These are phyloP conservation scores for Lithobates sylvaticus DNA, from an alignment of 2,797 vertebrate species.

Conservation along the genomic window DNA sequence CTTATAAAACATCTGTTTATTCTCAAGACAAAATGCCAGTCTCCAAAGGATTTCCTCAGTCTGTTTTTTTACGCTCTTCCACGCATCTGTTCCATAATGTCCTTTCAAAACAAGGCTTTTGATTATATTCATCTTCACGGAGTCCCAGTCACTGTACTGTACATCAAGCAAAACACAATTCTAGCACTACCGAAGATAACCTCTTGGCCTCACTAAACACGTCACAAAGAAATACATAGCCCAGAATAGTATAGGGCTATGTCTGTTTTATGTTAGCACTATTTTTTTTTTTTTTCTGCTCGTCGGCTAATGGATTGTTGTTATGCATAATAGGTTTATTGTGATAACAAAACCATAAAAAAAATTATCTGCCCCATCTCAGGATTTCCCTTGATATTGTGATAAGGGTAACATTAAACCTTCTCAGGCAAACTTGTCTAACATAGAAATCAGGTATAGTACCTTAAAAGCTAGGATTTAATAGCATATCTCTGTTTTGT, in stretches of 20 bases:
- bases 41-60: conserved; percentile 50
- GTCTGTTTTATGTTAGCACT: conserved; percentile 39
- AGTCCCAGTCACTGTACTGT: conserved; percentile 33
- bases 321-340: conserved; percentile 35
- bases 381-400: neutral
- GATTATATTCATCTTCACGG: conserved; percentile 28
- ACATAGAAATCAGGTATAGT: neutral
- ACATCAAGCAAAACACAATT: conserved; percentile 31
- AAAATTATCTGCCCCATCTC: neutral
- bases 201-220: conserved; percentile 49
- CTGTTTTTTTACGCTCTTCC: conserved; percentile 21
- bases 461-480: neutral
- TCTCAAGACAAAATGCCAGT: conserved; percentile 52
- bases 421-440: neutral
- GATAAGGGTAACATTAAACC: neutral
- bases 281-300: neutral
- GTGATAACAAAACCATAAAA: conserved; percentile 48
- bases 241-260: conserved; percentile 21
- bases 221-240: conserved; percentile 50
- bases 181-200: conserved; percentile 42
- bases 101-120: conserved; percentile 22
- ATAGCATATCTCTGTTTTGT: neutral
- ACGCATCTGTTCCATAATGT: conserved; percentile 37
- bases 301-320: conserved; percentile 38
- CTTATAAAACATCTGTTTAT: conserved; percentile 54